phyloP scores from a whole-genome alignment of 1,140 invertebrate genomes.

The Mercenaria mercenaria region DNA sequence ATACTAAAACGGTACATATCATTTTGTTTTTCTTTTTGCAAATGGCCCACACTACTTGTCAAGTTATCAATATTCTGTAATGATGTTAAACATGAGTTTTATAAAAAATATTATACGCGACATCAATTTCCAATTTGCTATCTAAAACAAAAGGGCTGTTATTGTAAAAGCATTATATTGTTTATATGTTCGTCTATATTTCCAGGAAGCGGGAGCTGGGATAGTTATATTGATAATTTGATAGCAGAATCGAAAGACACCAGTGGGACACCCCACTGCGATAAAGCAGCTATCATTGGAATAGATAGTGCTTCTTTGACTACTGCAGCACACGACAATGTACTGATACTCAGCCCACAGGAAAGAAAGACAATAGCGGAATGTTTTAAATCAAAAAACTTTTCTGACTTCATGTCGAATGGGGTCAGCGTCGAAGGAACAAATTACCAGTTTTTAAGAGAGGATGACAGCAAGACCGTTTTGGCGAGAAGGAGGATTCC shows the following conservation, averaged over 20 bases:
- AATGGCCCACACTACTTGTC: too few species aligned
- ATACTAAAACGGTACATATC: too few species aligned
- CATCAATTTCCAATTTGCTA: too few species aligned
- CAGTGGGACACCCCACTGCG: neutral
- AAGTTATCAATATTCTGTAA: too few species aligned
- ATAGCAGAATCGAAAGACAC: neutral
- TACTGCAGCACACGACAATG: neutral
- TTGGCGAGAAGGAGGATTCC: conserved; percentile 59
- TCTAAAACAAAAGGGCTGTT: too few species aligned
- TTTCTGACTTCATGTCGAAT: neutral
- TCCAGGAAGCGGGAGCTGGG: conserved; percentile 23
- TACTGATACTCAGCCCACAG: neutral
- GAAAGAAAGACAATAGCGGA: conserved; percentile 41
- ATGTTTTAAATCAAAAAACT: conserved; percentile 46
- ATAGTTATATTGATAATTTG: conserved; percentile 48
- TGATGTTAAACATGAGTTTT: too few species aligned
- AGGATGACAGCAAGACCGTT: conserved; percentile 56
- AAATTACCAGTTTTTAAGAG: conserved; percentile 66
- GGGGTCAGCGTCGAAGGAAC: conserved; percentile 23
- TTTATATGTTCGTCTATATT: too few species aligned
- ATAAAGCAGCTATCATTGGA: conserved; percentile 46
- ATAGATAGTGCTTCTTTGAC: conserved; percentile 39
- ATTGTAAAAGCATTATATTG: too few species aligned
- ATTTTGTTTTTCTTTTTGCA: too few species aligned
- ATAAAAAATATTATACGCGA: too few species aligned